A percentile compares a stretch with the other conserved stretches of the same genome.
Evolutionary conservation across 2,797 vertebrate genomes (phyloP).

Genomic region (Podargus strigoides): DNA sequence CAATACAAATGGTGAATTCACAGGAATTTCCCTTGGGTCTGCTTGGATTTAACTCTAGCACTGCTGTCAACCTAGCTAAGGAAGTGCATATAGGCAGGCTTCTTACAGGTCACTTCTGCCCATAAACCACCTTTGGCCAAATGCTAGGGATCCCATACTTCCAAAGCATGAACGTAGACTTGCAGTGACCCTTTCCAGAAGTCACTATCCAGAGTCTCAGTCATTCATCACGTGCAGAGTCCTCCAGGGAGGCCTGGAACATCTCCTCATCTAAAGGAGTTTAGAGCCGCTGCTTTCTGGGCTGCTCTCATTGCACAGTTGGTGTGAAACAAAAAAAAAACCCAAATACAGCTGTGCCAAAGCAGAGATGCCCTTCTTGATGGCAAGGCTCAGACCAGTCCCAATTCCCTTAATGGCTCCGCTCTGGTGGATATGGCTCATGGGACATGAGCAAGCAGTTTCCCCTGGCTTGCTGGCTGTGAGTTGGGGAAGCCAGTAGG

Average conservation of each 20-base stretch:
- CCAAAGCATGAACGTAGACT: not conserved
- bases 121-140: not conserved
- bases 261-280: not conserved
- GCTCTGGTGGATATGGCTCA: rapidly evolving
- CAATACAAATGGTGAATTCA: not conserved
- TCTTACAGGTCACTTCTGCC: not conserved
- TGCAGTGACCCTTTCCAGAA: not conserved
- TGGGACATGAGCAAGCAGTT: rapidly evolving
- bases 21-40: not conserved
- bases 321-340: not conserved
- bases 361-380: not conserved
- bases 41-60: not conserved
- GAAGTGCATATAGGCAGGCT: not conserved
- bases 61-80: not conserved
- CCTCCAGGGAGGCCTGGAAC: not conserved
- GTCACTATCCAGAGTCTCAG: too few relatives aligned
- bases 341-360: not conserved
- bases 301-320: not conserved
- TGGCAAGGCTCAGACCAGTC: not conserved
- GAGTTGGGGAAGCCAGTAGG: not conserved
- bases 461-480: not conserved
- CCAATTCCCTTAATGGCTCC: not conserved
- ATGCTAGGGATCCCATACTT: not conserved
- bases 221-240: rapidly evolving
- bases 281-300: not conserved